Base-by-base conservation (phyloP, 2,797 vertebrate genomes). In the Sebastes vulpes region DNA sequence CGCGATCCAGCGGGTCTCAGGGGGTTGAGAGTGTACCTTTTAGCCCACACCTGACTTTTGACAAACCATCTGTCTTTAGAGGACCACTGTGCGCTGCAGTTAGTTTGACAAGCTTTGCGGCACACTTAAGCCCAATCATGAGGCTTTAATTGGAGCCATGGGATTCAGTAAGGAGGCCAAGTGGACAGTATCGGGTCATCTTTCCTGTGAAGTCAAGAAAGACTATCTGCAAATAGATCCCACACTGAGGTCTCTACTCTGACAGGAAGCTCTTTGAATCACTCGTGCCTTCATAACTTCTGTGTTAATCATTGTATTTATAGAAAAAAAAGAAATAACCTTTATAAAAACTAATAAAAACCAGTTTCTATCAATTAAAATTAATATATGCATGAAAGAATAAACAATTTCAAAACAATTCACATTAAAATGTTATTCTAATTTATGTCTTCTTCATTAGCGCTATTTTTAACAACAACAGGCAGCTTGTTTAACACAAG, bases 101-200 rank as follows among this genome's bases (percentile, higher is more conserved):
- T 65, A 32, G 42, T 52, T 42, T 82, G 74, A 85, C 52, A 75
- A 35, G 63, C 69, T 68, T 32, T 2, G 52, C 16, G 12, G 57
- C 72, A 81, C 68, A 76, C 56, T 84, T 81, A 73, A 76, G 58
- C 28, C 72, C 52, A 78, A 89, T 85, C 75, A 88, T 56, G 59
- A 66, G 68, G 42, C 28, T 92, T 85, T 87, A 90, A 92, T 87
- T 89, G 72, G 81, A 86, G 73, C 56, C 72, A n/a, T 67, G 83
- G 79, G 82, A 84, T 66, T 81, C 60, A 54, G 20, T 56, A 84
- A 86, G 52, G 31, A 82, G 75, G 79, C 16, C 63, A 42, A 81
- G 58, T 83, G 82, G 79, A 87, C 79, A 82, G 76, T 89, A 83
- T 86, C 53, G 69, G 90, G 84, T 86, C 84, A 88, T 64, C 56